Evolutionary conservation across 2,888 invertebrate species (phyloP), one percentile per base, ranked within the genome.

Genomic region (Beris chalybata): DNA sequence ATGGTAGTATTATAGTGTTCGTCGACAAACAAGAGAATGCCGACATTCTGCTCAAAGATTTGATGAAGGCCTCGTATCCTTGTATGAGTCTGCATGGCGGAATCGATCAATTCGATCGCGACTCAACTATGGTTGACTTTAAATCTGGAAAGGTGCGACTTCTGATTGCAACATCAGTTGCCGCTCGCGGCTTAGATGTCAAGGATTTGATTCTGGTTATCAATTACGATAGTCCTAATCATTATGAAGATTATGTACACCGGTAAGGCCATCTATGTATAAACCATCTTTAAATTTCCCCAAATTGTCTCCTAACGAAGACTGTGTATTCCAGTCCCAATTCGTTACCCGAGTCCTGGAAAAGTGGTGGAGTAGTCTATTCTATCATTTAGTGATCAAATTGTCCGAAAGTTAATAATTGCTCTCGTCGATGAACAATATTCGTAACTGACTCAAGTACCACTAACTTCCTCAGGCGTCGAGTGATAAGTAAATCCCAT

Each of bases 231-330:
- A 97, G 97, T 75, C 98, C 99, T 0, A 99, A 99, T 82, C 99
- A 99, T 81, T 99, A 99, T 77, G 99, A 99, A 81, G 99, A 99
- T 81, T 99, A 99, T 79, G 98, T 99, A 22, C 99, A 99, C 80
- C 83, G 86, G 86, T 86, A 71, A 70, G 29, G 22, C 30, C 9
- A 31, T 9, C 9, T 5, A 38, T 32, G n/a, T n/a, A n/a, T n/a
- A n/a, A n/a, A n/a, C n/a, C n/a, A n/a, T 22, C 22, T 22, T 22
- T 22, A 22, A 22, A 1, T 22, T 22, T 1, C 22, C 22, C 1
- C 22, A 2, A 22, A 3, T 22, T n/a, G 2, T 22, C 22, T 22
- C 22, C 22, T 22, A 1, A 22, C 22, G 3, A 1, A 22, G 22
- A 22, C 22, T 22, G 1, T 22, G 22, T 22, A 22, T 22, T 22